Base-by-base conservation (phyloP, 2,888 invertebrate genomes). In the Chrysolina haemoptera region DNA sequence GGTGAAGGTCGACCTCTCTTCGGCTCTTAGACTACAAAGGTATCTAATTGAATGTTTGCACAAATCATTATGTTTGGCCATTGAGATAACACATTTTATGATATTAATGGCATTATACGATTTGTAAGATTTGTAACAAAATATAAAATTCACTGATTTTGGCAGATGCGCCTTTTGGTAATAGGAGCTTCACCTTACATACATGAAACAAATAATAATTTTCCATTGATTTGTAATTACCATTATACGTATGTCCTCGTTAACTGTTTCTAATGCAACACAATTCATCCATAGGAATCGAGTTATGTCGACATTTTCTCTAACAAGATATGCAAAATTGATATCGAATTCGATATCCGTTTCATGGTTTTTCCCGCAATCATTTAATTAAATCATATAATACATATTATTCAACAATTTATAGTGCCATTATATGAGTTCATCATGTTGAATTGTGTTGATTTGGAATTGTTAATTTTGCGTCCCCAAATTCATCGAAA, bases 301-400 rank as follows among this genome's bases (percentile, higher is more conserved):
- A 35, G 9, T 5, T 22, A 12, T 22, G 12, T 35, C 11, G 59
- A 27, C 35, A 59, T 59, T 59, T 1, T 27, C 12, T 59, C 27
- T 59, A 59, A 59, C 59, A 59, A 59, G 59, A 59, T 59, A 59
- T 59, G 59, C 59, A 35, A 59, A 59, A 27, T 16, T 35, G 14
- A 59, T 59, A 59, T 59, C n/a, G 27, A 59, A 35, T 35, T 59
- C 59, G 35, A 59, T 27, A 59, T 35, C n/a, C 16, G n/a, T 59
- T 35, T 10, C 59, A 59, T 27, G 22, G 59, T 59, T 59, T 59
- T 59, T 59, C 27, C 59, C 27, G n/a, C 12, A 14, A 59, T 59
- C 59, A 59, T 59, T 59, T 59, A 59, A 59, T 59, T 35, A 27
- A 22, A 59, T 59, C 59, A 35, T 1, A 59, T 59, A 22, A 59